Evolutionary conservation across 2,888 invertebrate species (phyloP).

Genomic region (Eupeodes luniger): DNA sequence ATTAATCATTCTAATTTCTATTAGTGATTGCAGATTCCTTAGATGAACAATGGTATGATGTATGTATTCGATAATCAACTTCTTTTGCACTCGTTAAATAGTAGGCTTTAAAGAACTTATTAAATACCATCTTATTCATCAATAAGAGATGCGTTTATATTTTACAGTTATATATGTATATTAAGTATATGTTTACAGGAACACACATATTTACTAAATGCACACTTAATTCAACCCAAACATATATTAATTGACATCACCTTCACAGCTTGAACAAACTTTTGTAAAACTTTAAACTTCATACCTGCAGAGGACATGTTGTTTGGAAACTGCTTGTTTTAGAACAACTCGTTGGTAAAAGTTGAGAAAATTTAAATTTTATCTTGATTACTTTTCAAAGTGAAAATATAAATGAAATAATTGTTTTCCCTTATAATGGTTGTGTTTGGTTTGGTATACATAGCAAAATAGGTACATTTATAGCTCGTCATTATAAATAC

Average conservation of each 20-base stretch:
- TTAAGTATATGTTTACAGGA: not conserved
- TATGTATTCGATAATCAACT: no score
- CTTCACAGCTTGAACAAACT: slow-evolving; percentile 49
- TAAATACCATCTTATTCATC: no score
- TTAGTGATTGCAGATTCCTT: no score
- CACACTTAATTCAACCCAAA: slow-evolving; percentile 46
- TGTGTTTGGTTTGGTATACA: no score
- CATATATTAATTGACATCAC: slow-evolving; percentile 60
- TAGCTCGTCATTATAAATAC: no score
- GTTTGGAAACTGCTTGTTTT: slow-evolving; percentile 54
- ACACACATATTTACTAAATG: slow-evolving; percentile 13
- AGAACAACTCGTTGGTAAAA: slow-evolving; percentile 42
- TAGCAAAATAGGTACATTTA: no score
- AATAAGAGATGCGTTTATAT: not conserved
- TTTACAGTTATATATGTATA: not conserved
- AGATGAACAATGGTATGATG: no score
- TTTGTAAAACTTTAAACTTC: slow-evolving; percentile 48
- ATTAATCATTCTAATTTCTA: no score
- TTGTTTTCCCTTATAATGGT: not conserved
- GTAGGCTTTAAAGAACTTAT: no score
- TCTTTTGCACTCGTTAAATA: no score
- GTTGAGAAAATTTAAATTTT: slow-evolving; percentile 52
- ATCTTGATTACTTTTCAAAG: slow-evolving; percentile 51
- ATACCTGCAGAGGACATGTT: slow-evolving; percentile 48
- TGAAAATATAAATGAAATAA: slow-evolving; percentile 3